A percentile compares a stretch with the other conserved stretches of the same genome.
Conservation (phyloP, 2,888 invertebrate genomes). For the Drosophila formosana region DNA sequence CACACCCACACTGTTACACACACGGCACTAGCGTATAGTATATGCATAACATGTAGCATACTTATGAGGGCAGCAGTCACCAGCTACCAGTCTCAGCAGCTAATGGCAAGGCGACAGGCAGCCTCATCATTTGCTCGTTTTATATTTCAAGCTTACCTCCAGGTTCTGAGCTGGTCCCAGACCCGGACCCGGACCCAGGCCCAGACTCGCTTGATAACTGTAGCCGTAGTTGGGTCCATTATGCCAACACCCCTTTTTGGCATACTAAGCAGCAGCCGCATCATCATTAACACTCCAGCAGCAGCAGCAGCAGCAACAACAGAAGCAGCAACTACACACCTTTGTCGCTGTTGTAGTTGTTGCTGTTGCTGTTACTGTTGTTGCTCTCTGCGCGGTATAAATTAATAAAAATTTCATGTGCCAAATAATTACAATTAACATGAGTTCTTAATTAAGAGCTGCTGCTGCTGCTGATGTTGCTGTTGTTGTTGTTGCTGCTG, state of each 20-base stretch:
- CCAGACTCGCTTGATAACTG: conserved; percentile 41
- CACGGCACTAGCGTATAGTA: conserved; percentile 29
- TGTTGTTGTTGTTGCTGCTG: conserved; percentile 20
- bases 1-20: conserved; percentile 10
- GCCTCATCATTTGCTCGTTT: conserved; percentile 77
- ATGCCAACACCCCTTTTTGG: conserved; percentile 52
- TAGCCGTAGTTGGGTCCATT: conserved; percentile 46
- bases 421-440: conserved; percentile 84
- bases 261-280: conserved; percentile 68
- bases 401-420: conserved; percentile 84
- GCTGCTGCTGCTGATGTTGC: conserved; percentile 10
- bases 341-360: conserved; percentile 52
- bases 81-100: conserved; percentile 28
- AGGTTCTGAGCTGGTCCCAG: conserved; percentile 25
- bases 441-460: conserved; percentile 84
- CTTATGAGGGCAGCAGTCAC: conserved; percentile 44
- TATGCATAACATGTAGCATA: conserved; percentile 56
- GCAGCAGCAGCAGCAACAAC: conserved; percentile 33
- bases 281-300: conserved; percentile 75
- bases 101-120: conserved; percentile 33
- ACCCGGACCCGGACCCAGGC: conserved; percentile 11
- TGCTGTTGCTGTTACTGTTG: conserved; percentile 44
- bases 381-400: conserved; percentile 70
- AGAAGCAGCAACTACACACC: conserved; percentile 53
- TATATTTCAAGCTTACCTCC: conserved; percentile 52